A percentile compares a stretch with the other conserved stretches of the same genome.
Conservation (phyloP, 1,140 invertebrate genomes). For the Drosophila teissieri region DNA sequence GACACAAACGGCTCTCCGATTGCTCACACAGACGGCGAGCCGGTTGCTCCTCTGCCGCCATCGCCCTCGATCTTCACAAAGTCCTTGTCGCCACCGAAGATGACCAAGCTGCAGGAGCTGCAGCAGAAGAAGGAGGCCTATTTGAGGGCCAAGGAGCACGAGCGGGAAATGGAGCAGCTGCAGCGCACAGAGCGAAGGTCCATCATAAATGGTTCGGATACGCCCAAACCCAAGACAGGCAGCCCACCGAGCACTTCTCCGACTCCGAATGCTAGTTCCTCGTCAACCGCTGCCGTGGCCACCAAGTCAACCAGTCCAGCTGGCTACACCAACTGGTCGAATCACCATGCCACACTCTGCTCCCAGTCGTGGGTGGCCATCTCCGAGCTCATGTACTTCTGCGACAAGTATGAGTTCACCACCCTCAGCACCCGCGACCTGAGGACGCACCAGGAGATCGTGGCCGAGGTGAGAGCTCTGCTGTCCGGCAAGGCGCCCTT, state of each 20-base stretch:
- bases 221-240: slow-evolving; percentile 6
- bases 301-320: slow-evolving; percentile 42
- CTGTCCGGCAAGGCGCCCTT: slow-evolving; percentile 68
- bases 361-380: slow-evolving; percentile 76
- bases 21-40: slow-evolving; percentile 13
- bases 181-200: slow-evolving; percentile 42
- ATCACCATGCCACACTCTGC: slow-evolving; percentile 58
- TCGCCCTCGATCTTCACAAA: slow-evolving; percentile 46
- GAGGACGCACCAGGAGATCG: slow-evolving; percentile 70
- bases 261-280: slow-evolving; percentile 9
- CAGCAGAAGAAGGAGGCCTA: slow-evolving; percentile 73
- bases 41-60: slow-evolving; percentile 10
- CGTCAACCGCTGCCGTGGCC: background rate
- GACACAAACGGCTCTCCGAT: slow-evolving; percentile 54
- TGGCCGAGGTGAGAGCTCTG: slow-evolving; percentile 65
- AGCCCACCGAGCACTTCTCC: slow-evolving; percentile 19
- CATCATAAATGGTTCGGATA: slow-evolving; percentile 15
- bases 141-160: slow-evolving; percentile 58
- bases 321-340: slow-evolving; percentile 73
- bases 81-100: slow-evolving; percentile 56
- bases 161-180: slow-evolving; percentile 66
- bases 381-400: slow-evolving; percentile 79
- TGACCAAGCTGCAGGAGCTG: slow-evolving; percentile 69
- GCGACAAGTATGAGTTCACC: slow-evolving; percentile 81
- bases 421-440: slow-evolving; percentile 64